These are phyloP conservation scores for Cololabis saira DNA, from an alignment of 2,113 vertebrate genomes.

Conservation along the genomic window DNA sequence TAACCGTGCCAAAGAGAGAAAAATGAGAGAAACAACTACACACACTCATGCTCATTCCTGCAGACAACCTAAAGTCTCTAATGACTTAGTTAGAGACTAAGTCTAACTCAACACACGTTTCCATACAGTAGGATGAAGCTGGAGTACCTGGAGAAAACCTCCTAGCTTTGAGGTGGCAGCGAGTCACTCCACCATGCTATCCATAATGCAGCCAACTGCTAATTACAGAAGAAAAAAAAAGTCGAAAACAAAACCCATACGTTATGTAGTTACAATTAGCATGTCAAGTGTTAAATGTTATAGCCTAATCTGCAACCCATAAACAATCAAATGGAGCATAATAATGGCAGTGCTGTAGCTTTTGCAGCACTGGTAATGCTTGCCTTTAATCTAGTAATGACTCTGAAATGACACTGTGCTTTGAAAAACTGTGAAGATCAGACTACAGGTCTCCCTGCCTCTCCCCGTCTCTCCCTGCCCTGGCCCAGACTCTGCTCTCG, in stretches of 20 bases:
- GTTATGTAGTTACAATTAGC: constrained; percentile 24
- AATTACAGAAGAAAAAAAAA: background rate
- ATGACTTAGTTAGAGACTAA: too few relatives aligned
- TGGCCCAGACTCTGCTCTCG: constrained; percentile 69
- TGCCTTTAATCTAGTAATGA: constrained; percentile 79
- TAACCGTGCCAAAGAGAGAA: too few relatives aligned
- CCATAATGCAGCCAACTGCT: too few relatives aligned
- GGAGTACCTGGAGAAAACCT: too few relatives aligned
- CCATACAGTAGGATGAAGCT: too few relatives aligned
- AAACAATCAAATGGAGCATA: constrained; percentile 68
- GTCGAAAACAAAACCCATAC: background rate
- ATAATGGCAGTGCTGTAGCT: constrained; percentile 60
- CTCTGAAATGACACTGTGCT: constrained; percentile 68
- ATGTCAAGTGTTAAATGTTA: constrained; percentile 66
- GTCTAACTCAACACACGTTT: too few relatives aligned
- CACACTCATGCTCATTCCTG: too few relatives aligned
- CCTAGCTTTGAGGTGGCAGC: too few relatives aligned
- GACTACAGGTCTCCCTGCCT: constrained; percentile 64
- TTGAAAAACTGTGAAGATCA: constrained; percentile 61
- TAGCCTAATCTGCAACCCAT: constrained; percentile 72
- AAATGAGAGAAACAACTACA: too few relatives aligned
- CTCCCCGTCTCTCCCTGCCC: constrained; percentile 38
- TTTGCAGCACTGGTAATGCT: constrained; percentile 45
- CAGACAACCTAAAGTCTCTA: too few relatives aligned
- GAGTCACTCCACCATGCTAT: too few relatives aligned